Percentiles rank a stretch among this genome's conserved stretches.
phyloP scores from a whole-genome alignment of 2,797 vertebrate genomes.

The Xyrichtys novacula region DNA sequence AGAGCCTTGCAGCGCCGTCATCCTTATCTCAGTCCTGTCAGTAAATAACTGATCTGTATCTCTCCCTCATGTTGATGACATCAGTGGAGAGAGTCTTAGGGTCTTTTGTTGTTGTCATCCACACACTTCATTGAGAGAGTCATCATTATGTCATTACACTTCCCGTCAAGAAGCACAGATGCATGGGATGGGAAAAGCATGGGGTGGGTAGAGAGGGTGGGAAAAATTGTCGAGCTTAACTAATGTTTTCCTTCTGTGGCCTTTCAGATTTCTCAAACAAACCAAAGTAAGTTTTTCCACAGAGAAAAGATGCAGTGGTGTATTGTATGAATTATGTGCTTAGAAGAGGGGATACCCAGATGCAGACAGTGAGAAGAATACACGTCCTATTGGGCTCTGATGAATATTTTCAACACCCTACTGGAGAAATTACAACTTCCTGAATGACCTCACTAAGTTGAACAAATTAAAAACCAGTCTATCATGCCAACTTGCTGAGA shows the following conservation, averaged over 20 bases:
- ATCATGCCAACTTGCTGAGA: slow-evolving; percentile 2
- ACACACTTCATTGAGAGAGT: slow-evolving; percentile 31
- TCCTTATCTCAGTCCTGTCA: slow-evolving; percentile 19
- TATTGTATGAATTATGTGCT: slow-evolving; percentile 12
- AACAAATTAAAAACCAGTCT: slow-evolving; percentile 31
- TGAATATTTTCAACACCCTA: slow-evolving; percentile 8
- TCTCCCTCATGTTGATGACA: slow-evolving; percentile 26
- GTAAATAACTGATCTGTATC: slow-evolving; percentile 16
- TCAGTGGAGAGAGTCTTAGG: slow-evolving; percentile 44
- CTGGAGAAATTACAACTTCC: slow-evolving; percentile 4
- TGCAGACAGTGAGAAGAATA: slow-evolving; percentile 9
- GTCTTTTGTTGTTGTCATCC: slow-evolving; percentile 18
- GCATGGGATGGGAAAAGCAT: slow-evolving; percentile 12
- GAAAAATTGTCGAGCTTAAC: slow-evolving; percentile 23
- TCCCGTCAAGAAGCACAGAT: slow-evolving; percentile 10
- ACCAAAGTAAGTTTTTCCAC: slow-evolving; percentile 10
- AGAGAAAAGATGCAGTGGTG: slow-evolving; percentile 4
- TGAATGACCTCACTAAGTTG: slow-evolving; percentile 25
- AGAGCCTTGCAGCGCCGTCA: slow-evolving; percentile 15
- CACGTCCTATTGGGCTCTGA: not conserved
- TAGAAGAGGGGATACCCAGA: not conserved
- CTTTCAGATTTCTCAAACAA: slow-evolving; percentile 14
- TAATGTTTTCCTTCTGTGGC: slow-evolving; percentile 40
- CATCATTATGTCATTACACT: slow-evolving; percentile 55
- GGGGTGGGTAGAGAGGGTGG: slow-evolving; percentile 4